Evolutionary conservation across 2,888 invertebrate genomes (phyloP).

Genomic region (Serripes groenlandicus): DNA sequence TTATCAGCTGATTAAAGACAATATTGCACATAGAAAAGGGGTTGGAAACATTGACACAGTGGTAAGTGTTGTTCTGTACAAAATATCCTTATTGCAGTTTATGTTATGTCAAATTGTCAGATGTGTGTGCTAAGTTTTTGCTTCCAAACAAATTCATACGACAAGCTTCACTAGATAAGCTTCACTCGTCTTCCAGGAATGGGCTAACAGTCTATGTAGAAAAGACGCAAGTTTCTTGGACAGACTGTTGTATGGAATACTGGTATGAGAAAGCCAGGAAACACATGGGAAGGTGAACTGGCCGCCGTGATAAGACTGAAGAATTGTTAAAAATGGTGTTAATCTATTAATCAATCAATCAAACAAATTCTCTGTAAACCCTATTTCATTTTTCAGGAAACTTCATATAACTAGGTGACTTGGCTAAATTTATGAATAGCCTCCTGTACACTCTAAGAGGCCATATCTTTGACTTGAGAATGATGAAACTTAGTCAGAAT

Average conservation of each 20-base stretch:
- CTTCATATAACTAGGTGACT: too few relatives aligned
- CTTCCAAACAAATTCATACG: too few relatives aligned
- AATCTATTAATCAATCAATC: background rate
- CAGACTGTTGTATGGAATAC: background rate
- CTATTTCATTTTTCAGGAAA: background rate
- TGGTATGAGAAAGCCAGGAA: background rate
- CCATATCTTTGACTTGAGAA: too few relatives aligned
- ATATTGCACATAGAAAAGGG: constrained; percentile 90
- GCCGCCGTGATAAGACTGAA: background rate
- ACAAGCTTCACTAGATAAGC: too few relatives aligned
- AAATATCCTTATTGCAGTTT: too few relatives aligned
- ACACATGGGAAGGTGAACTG: background rate
- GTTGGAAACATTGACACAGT: constrained; percentile 90
- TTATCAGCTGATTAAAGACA: constrained; percentile 89
- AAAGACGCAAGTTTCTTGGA: background rate
- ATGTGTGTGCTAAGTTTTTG: too few relatives aligned
- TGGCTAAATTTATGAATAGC: too few relatives aligned
- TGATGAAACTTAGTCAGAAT: too few relatives aligned
- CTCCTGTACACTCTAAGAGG: too few relatives aligned
- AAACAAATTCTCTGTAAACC: background rate
- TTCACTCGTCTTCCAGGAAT: too few relatives aligned
- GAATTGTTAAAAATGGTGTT: background rate
- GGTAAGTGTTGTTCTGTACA: constrained; percentile 53
- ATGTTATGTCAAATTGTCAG: too few relatives aligned
- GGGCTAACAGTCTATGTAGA: too few relatives aligned